Base-by-base conservation (phyloP, 2,113 vertebrate species). In the Spermophilus dauricus region DNA sequence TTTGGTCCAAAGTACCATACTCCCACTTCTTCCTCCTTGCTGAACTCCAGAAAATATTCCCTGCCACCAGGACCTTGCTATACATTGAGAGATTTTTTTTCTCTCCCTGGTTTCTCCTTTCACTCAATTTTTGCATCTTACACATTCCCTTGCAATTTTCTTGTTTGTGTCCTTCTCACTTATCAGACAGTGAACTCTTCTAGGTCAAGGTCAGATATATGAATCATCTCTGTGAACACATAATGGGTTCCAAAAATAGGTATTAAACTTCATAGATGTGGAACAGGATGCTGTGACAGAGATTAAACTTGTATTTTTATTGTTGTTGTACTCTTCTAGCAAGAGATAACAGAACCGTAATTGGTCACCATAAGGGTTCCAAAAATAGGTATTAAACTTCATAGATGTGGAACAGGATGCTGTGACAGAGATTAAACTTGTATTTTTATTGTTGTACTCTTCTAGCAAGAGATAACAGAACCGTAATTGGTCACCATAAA, bases 381-480 rank as follows among this genome's bases (percentile, higher is more conserved):
- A 42, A 0, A 45, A 65, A 37, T 37, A 37, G 37, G 37, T 37
- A 2, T 37, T 37, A 65, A 53, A 83, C 92, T 70, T 11, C 69
- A 77, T 9, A 83, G 24, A 61, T 42, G n/a, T 11, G 22, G 65
- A 53, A 81, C 30, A 85, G 70, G 69, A 82, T 30, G 32, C 8
- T 56, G 32, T 24, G n/a, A 8, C 69, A 51, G 17, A 48, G 17
- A 82, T 53, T 72, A 91, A 84, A 77, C 8, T 32, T 87, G 34
- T 67, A 32, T 9, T 26, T 17, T 86, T 80, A 22, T 20, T 48
- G 13, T 26, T 76, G 58, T 91, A 39, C 24, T 80, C 37, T 67
- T 77, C 87, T 42, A 89, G 75, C 37, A 78, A 94, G 16, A 80
- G 56, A 87, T 76, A 16, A 89, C 75, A 90, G 63, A 63, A 89